Percentiles rank a stretch among this genome's conserved stretches.
These are phyloP conservation scores for Pseudopipra pipra DNA, from an alignment of 2,113 vertebrate genomes.

Conservation along the genomic window DNA sequence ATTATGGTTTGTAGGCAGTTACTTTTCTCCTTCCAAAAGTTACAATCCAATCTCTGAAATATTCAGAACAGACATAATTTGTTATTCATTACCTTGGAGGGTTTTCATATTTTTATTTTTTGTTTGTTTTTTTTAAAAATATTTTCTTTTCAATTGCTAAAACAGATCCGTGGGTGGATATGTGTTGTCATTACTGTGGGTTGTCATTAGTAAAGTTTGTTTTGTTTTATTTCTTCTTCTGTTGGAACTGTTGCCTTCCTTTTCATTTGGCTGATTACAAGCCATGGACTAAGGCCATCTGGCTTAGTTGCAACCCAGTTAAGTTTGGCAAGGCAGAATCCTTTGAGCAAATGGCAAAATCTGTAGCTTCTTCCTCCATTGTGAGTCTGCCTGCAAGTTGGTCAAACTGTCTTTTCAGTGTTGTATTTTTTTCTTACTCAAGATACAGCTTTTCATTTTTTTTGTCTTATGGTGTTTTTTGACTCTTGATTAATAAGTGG, in stretches of 20 bases:
- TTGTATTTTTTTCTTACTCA: neutral
- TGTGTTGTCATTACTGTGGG: neutral
- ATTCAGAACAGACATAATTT: neutral
- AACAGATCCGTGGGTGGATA: neutral
- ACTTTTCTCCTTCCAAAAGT: neutral
- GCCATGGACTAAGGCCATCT: neutral
- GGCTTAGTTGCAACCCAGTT: neutral
- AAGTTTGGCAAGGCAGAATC: neutral
- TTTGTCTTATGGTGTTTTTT: neutral
- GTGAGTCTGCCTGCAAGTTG: neutral
- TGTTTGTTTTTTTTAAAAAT: neutral
- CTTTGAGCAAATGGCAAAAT: neutral
- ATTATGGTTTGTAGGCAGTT: neutral
- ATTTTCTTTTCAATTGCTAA: neutral
- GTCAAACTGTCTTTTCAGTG: neutral
- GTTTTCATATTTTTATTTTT: neutral
- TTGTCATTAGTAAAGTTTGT: neutral
- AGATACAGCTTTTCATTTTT: rapidly evolving
- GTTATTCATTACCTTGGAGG: neutral
- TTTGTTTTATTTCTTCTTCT: neutral
- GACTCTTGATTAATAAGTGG: neutral
- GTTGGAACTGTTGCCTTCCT: neutral
- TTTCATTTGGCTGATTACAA: neutral
- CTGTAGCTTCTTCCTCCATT: neutral
- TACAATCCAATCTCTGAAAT: neutral